Evolutionary conservation across 2,113 vertebrate species (phyloP).

Genomic region (Pyrgilauda ruficollis): DNA sequence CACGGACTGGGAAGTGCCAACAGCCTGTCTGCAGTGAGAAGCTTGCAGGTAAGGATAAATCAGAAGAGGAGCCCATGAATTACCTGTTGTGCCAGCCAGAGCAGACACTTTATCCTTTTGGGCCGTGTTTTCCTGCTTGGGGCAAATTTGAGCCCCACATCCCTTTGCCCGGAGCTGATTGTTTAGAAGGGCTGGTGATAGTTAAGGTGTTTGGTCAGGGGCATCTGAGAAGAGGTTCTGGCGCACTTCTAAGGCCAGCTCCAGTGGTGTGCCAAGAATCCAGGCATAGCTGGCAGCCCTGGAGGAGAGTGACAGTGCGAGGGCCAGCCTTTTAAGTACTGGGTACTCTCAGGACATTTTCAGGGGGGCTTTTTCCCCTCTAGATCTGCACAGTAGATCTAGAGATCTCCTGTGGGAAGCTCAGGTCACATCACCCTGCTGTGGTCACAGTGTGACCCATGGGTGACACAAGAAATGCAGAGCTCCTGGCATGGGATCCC

Average conservation of each 20-base stretch:
- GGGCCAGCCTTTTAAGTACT: too few relatives aligned
- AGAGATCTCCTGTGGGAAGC: neutral
- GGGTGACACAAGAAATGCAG: neutral
- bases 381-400: neutral
- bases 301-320: rapidly evolving
- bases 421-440: neutral
- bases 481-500: rapidly evolving
- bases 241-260: neutral
- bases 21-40: neutral
- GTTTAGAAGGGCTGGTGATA: neutral
- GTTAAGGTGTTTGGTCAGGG: neutral
- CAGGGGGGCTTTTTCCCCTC: neutral
- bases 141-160: neutral
- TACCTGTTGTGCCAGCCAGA: neutral
- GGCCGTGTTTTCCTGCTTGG: neutral
- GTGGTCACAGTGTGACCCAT: too few relatives aligned
- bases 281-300: neutral
- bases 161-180: neutral
- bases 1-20: rapidly evolving
- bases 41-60: neutral
- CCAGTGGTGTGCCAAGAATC: neutral
- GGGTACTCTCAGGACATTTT: neutral
- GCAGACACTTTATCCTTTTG: neutral
- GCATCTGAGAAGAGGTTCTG: neutral
- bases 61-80: neutral